These are phyloP conservation scores for Alligator mississippiensis DNA, from an alignment of 2,113 vertebrate species.

Conservation along the genomic window DNA sequence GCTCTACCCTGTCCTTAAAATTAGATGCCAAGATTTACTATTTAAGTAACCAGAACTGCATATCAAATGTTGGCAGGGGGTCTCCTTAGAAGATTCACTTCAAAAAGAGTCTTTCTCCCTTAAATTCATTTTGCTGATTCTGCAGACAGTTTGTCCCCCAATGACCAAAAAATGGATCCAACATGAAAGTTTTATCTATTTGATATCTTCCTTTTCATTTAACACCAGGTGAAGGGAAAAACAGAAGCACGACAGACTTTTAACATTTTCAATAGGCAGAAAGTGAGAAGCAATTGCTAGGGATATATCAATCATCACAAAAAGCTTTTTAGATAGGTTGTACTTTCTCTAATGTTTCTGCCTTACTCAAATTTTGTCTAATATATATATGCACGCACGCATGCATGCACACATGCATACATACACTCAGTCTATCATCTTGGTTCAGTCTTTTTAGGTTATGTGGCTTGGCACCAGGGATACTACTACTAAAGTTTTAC, in stretches of 20 bases:
- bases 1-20: conserved; percentile 59
- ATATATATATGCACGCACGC: not conserved
- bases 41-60: not conserved
- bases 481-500: not conserved
- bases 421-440: not conserved
- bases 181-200: not conserved
- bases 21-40: conserved; percentile 52
- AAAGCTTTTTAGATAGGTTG: not conserved
- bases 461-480: not conserved
- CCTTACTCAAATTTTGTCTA: not conserved
- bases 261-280: not conserved
- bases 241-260: conserved; percentile 8
- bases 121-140: not conserved
- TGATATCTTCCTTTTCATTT: not conserved
- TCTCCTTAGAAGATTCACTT: not conserved
- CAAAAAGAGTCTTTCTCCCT: not conserved
- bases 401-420: too few species aligned
- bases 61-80: conserved; percentile 42
- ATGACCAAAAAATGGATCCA: not conserved
- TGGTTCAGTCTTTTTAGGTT: not conserved
- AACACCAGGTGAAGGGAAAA: conserved; percentile 7
- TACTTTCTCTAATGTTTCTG: not conserved
- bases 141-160: not conserved
- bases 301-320: not conserved
- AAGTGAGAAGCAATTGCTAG: not conserved